Percentiles rank a stretch among this genome's conserved stretches.
These are phyloP conservation scores for Corbicula japonica DNA, from an alignment of 2,888 invertebrate genomes.

Conservation along the genomic window DNA sequence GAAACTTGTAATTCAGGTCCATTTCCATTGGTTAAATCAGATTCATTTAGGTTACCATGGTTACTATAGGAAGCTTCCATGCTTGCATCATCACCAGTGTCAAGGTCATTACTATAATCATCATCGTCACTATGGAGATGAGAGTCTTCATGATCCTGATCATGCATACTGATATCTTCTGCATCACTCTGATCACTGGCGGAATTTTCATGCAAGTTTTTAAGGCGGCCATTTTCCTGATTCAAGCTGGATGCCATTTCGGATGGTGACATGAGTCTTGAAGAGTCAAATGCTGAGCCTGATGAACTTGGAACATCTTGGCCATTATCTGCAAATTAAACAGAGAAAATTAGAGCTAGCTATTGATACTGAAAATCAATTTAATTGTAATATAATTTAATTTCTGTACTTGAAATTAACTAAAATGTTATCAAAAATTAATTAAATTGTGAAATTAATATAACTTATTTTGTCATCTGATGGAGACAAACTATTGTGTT, in stretches of 20 bases:
- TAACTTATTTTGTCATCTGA: too few species aligned
- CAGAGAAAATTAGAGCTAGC: too few species aligned
- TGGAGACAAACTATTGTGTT: too few species aligned
- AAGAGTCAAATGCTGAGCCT: slow-evolving; percentile 30
- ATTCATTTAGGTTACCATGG: slow-evolving; percentile 52
- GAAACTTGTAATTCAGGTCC: slow-evolving; percentile 53
- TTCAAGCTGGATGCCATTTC: slow-evolving; percentile 48
- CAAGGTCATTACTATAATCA: slow-evolving; percentile 71
- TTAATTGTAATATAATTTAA: too few species aligned
- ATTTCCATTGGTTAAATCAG: slow-evolving; percentile 64
- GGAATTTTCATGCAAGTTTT: slow-evolving; percentile 1
- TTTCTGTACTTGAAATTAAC: too few species aligned
- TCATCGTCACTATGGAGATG: slow-evolving; percentile 71
- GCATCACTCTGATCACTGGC: slow-evolving; percentile 60
- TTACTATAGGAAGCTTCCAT: slow-evolving; percentile 66
- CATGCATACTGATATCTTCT: slow-evolving; percentile 60
- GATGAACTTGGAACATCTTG: slow-evolving; percentile 32
- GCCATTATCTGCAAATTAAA: slow-evolving; percentile 31
- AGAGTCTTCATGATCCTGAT: slow-evolving; percentile 51
- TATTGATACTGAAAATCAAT: too few species aligned
- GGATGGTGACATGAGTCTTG: slow-evolving; percentile 49
- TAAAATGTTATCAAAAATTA: too few species aligned
- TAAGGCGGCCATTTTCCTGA: slow-evolving; percentile 38
- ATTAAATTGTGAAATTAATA: too few species aligned
- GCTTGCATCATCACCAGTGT: slow-evolving; percentile 68